Percentiles rank a stretch among this genome's conserved stretches.
Conservation (phyloP, 2,888 invertebrate genomes). For the Galerucella calmariensis region DNA sequence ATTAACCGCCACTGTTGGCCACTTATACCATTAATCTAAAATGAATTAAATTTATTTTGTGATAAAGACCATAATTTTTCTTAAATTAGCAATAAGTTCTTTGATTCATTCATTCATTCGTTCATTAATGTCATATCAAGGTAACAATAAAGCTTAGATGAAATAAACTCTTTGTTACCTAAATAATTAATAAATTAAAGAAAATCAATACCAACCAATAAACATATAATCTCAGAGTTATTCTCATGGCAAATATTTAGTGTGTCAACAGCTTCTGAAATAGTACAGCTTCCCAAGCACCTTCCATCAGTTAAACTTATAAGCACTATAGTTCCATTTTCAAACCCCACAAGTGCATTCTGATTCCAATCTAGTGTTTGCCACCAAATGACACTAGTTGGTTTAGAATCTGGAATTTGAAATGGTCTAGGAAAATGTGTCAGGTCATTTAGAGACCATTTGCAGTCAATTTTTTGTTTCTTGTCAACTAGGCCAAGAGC, state of each 20-base stretch:
- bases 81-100: no score
- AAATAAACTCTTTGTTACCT: no score
- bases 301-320: constrained; percentile 78
- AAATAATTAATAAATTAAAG: no score
- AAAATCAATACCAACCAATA: constrained; percentile 70
- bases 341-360: constrained; percentile 77
- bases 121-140: no score
- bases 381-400: constrained; percentile 81
- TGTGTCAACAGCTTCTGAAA: constrained; percentile 72
- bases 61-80: no score
- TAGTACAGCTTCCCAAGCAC: constrained; percentile 74
- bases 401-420: constrained; percentile 63
- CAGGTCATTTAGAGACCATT: constrained; percentile 71
- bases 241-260: constrained; percentile 80
- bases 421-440: constrained; percentile 66
- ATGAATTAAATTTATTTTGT: constrained; percentile 20
- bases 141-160: no score
- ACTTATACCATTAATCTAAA: constrained; percentile 64
- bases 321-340: constrained; percentile 70
- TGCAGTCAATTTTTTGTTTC: constrained; percentile 67
- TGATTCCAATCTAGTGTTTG: constrained; percentile 78
- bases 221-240: constrained; percentile 70
- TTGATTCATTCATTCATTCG: no score
- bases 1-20: constrained; percentile 86
- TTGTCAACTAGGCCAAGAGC: constrained; percentile 70